Conservation (phyloP, 1,140 invertebrate genomes). For the Propsilocerus akamusi region DNA sequence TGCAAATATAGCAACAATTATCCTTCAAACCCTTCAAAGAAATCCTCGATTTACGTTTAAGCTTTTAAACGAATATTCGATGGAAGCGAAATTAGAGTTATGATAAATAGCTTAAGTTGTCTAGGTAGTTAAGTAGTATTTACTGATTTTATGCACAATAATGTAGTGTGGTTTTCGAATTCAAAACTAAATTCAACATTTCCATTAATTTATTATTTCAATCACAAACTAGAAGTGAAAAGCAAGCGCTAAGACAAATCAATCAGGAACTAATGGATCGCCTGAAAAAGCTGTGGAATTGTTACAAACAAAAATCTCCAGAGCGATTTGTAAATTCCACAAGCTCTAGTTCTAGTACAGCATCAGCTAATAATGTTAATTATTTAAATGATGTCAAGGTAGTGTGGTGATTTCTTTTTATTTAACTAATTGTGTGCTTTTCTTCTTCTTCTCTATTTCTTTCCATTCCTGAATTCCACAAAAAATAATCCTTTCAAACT, state of each 20-base stretch:
- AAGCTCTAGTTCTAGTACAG: constrained; percentile 9
- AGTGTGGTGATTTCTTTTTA: constrained; percentile 8
- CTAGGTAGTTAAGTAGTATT: too few species aligned
- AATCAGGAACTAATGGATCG: constrained; percentile 36
- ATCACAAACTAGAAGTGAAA: constrained; percentile 29
- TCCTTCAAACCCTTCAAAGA: neutral
- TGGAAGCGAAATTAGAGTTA: neutral
- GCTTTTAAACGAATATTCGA: constrained; percentile 1
- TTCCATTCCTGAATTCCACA: too few species aligned
- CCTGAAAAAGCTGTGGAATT: constrained; percentile 32
- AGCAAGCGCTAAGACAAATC: constrained; percentile 30
- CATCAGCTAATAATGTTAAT: constrained; percentile 9
- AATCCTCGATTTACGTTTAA: constrained; percentile 1
- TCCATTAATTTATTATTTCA: neutral
- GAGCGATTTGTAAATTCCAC: constrained; percentile 10
- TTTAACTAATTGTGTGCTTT: constrained; percentile 11
- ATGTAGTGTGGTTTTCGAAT: neutral
- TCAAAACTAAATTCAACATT: neutral
- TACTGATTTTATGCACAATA: constrained; percentile 9
- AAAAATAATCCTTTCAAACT: too few species aligned
- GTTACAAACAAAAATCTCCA: constrained; percentile 26
- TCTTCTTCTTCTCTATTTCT: constrained; percentile 10
- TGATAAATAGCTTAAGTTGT: too few species aligned
- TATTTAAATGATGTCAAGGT: constrained; percentile 11
- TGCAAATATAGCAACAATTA: neutral